Evolutionary conservation across 2,888 invertebrate genomes (phyloP), one percentile per base, ranked within the genome.

Genomic region (Lithophane semibrunnea): DNA sequence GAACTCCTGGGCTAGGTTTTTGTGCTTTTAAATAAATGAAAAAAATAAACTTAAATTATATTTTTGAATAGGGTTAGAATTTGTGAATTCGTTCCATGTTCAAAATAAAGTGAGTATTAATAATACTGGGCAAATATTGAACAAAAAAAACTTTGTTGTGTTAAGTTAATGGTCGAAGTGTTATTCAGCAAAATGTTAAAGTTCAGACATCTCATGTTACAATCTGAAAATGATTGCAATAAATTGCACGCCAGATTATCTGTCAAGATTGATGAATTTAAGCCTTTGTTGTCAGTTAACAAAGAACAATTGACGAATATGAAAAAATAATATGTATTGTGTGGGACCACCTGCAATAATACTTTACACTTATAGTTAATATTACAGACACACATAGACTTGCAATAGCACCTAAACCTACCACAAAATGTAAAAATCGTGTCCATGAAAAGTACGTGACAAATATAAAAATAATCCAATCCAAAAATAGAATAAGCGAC

Each of bases 171-270:
- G 72, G 49, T 69, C 49, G 37, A 56, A 68, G n/a, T 52, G 37
- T 71, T 79, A 71, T 68, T 72, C 49, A 84, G 63, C 83, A 58
- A 68, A 80, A 73, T 60, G 13, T 42, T 76, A 61, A 83, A 80
- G 73, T 64, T 64, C 68, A 76, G 58, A 60, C 29, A 84, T 74
- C 73, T 85, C 47, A 60, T 54, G 0, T 64, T 65, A n/a, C 49
- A 47, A 75, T 86, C 84, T 69, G 47, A 64, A 65, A 52, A 79
- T 54, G n/a, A 78, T 70, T 79, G 63, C 73, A 77, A 71, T 75
- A 85, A 85, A 85, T 75, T 82, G 73, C 85, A 73, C 29, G 80
- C 73, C 83, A 73, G 74, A 77, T 66, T 73, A 82, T 75, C 80
- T 69, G 52, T 65, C 63, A 60, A 77, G 70, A 75, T 82, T 82